phyloP scores from a whole-genome alignment of 2,797 vertebrate species.

The Numenius phaeopus region DNA sequence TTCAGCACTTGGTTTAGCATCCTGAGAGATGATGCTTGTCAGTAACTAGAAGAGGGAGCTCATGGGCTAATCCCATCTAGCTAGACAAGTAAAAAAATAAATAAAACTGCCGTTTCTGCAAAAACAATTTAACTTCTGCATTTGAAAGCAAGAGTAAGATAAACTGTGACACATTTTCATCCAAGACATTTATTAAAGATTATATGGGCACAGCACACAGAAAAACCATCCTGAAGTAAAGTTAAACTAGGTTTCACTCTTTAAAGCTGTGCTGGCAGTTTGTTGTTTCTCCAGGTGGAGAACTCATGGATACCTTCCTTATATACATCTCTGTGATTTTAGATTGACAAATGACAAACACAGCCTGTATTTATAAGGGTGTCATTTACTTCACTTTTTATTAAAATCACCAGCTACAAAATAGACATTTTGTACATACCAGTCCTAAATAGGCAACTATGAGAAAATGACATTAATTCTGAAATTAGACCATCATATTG shows the following conservation, averaged over 20 bases:
- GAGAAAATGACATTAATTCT: constrained; percentile 16
- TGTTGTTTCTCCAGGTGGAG: background rate
- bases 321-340: background rate
- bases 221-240: background rate
- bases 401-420: constrained; percentile 62
- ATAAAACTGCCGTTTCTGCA: background rate
- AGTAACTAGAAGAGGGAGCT: background rate
- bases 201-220: background rate
- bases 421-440: background rate
- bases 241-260: background rate
- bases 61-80: background rate
- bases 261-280: background rate
- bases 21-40: background rate
- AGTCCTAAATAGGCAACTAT: background rate
- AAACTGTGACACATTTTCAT: background rate
- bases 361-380: background rate
- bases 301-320: background rate
- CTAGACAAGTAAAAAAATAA: background rate
- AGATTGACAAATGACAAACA: background rate
- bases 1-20: background rate
- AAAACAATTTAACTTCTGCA: background rate
- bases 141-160: background rate
- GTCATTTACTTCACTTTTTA: constrained; percentile 44
- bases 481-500: background rate
- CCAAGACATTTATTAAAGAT: constrained; percentile 2